Conservation (phyloP, 2,797 vertebrate species). For the Vespertilio murinus region DNA sequence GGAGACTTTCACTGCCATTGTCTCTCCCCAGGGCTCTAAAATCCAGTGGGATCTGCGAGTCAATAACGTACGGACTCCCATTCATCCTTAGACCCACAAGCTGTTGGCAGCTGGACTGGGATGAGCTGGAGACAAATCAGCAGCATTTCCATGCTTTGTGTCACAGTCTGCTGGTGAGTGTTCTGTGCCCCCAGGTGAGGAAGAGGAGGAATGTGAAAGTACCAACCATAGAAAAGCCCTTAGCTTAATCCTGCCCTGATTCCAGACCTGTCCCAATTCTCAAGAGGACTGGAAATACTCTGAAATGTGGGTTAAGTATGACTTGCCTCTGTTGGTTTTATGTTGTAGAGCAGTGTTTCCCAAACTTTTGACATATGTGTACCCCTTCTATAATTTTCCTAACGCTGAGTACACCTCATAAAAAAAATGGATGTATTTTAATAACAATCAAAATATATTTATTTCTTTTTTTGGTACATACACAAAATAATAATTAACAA, state of each 20-base stretch:
- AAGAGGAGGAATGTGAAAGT: background rate
- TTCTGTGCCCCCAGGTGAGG: background rate
- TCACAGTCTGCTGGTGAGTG: slow-evolving; percentile 89
- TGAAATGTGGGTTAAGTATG: slow-evolving; percentile 16
- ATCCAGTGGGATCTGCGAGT: slow-evolving; percentile 92
- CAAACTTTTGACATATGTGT: too few relatives aligned
- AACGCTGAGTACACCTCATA: too few relatives aligned
- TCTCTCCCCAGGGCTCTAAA: slow-evolving; percentile 87
- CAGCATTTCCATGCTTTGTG: slow-evolving; percentile 93
- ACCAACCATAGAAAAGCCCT: slow-evolving; percentile 34
- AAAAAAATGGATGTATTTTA: too few relatives aligned
- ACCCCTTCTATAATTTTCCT: too few relatives aligned
- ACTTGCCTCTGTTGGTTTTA: slow-evolving; percentile 6
- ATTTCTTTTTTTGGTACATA: too few relatives aligned
- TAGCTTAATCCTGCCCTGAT: background rate
- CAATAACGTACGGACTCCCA: slow-evolving; percentile 91
- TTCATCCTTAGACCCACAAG: slow-evolving; percentile 91
- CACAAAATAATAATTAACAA: too few relatives aligned
- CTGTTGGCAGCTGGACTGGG: slow-evolving; percentile 97
- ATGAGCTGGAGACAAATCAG: slow-evolving; percentile 94
- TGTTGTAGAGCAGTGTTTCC: too few relatives aligned
- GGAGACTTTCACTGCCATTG: background rate
- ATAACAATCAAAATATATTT: too few relatives aligned
- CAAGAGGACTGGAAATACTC: background rate
- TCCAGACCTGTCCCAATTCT: background rate